phyloP scores from a whole-genome alignment of 2,113 vertebrate genomes.

The Corydoras maculifer region DNA sequence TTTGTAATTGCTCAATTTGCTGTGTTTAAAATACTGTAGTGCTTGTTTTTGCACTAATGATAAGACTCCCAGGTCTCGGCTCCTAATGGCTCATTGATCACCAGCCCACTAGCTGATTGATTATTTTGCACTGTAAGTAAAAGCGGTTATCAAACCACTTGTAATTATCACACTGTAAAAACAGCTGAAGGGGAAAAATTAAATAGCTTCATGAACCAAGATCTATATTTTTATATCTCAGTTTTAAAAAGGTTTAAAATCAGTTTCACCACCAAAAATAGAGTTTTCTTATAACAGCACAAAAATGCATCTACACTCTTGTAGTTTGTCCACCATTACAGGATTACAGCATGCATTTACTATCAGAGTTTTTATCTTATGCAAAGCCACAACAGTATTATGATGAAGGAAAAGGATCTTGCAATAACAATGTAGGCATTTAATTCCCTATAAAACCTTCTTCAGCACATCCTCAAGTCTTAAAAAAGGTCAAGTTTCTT shows the following conservation, averaged over 20 bases:
- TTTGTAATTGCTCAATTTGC: neutral
- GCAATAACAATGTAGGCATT: no score
- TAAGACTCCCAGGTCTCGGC: neutral
- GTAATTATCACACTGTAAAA: conserved; percentile 35
- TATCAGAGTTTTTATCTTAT: no score
- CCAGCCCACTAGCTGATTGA: conserved; percentile 17
- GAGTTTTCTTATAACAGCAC: neutral
- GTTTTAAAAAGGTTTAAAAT: no score
- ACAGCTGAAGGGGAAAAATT: conserved; percentile 11
- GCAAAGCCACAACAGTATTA: no score
- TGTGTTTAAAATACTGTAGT: neutral
- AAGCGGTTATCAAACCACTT: conserved; percentile 33
- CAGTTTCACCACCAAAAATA: neutral
- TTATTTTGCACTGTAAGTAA: conserved; percentile 39
- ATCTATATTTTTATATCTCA: no score
- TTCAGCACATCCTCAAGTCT: no score
- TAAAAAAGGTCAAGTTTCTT: no score
- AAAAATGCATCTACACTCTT: no score
- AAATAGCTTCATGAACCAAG: no score
- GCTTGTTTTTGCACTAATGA: neutral
- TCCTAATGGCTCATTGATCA: conserved; percentile 31
- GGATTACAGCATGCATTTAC: neutral
- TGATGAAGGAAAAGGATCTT: no score
- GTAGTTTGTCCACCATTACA: neutral
- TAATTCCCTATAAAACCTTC: no score